Evolutionary conservation across 2,797 vertebrate species (phyloP).

Genomic region (Ciconia nigra): DNA sequence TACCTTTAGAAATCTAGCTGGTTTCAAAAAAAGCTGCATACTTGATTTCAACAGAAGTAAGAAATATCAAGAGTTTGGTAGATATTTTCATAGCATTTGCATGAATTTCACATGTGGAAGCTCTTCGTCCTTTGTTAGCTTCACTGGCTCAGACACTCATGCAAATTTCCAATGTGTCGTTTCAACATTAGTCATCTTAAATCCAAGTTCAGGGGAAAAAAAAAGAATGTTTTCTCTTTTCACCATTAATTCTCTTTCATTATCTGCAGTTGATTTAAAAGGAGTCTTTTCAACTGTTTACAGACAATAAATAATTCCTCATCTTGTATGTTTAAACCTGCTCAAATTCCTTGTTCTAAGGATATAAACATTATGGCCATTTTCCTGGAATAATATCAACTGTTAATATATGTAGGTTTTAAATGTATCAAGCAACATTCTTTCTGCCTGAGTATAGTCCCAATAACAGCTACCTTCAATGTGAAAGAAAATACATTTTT

Average conservation of each 20-base stretch:
- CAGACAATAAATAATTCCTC: neutral
- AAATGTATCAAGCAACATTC: neutral
- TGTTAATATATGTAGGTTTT: neutral
- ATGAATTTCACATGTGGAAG: neutral
- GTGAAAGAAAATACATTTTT: neutral
- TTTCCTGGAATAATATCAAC: neutral
- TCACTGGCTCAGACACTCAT: neutral
- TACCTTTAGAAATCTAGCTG: neutral
- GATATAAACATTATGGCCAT: neutral
- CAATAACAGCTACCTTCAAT: neutral
- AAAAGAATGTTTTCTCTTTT: neutral
- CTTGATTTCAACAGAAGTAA: neutral
- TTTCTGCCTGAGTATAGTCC: neutral
- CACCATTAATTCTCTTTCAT: neutral
- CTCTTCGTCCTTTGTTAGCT: neutral
- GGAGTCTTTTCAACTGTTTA: neutral
- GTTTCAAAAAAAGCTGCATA: neutral
- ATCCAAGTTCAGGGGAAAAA: neutral
- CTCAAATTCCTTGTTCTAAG: neutral
- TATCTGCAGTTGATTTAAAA: constrained; percentile 18
- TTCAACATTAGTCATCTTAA: constrained; percentile 7
- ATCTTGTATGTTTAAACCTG: neutral
- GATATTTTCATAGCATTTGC: neutral
- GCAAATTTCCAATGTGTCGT: neutral
- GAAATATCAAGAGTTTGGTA: neutral